Conservation (phyloP, 2,888 invertebrate genomes). For the Drosophila maculinotata region DNA sequence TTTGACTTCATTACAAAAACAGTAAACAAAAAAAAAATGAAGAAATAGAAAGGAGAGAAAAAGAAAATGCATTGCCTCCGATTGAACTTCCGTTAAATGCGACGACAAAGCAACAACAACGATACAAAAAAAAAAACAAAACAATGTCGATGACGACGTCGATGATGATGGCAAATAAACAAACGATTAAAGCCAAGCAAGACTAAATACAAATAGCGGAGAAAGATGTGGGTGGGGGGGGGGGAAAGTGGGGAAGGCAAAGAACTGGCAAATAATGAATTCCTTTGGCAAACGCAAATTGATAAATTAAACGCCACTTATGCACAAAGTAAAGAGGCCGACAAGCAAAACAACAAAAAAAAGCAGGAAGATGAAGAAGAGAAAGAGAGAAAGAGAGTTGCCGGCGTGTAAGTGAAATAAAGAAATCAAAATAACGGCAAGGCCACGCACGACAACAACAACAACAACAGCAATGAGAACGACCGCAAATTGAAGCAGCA, state of each 20-base stretch:
- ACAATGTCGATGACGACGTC: conserved; percentile 20
- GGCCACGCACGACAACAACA: conserved; percentile 68
- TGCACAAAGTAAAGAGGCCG: conserved; percentile 35
- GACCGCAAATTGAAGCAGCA: conserved; percentile 72
- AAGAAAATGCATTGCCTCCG: conserved; percentile 40
- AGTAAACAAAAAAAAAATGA: conserved; percentile 6
- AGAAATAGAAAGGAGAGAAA: conserved; percentile 1
- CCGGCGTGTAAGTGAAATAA: conserved; percentile 39
- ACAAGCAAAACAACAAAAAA: conserved; percentile 16
- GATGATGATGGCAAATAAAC: conserved; percentile 63
- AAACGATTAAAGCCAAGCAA: conserved; percentile 57
- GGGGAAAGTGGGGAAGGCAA: conserved; percentile 9
- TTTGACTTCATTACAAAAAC: conserved; percentile 47
- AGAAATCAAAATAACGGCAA: conserved; percentile 67
- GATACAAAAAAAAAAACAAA: conserved; percentile 19
- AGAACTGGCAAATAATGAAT: conserved; percentile 68
- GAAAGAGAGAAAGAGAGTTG: conserved; percentile 15
- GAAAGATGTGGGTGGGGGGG: too few species aligned
- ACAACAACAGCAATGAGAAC: conserved; percentile 30
- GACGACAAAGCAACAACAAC: conserved; percentile 22
- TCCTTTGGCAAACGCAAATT: conserved; percentile 76
- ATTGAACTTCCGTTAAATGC: conserved; percentile 44
- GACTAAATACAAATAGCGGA: conserved; percentile 23
- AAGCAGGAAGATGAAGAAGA: too few species aligned
- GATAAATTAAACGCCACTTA: conserved; percentile 82